phyloP scores from a whole-genome alignment of 2,113 vertebrate species.

The Cromileptes altivelis region DNA sequence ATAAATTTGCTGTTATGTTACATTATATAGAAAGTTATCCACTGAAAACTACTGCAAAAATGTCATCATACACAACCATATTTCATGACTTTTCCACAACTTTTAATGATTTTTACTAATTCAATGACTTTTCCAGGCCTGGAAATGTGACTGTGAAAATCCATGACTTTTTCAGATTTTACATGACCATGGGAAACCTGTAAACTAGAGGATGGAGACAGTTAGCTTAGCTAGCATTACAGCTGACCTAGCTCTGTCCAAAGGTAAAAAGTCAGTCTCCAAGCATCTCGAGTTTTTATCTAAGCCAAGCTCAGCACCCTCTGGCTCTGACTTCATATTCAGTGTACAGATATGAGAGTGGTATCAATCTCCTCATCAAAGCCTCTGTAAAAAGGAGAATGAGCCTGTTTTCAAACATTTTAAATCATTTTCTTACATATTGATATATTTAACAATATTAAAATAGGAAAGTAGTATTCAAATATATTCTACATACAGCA shows the following conservation, averaged over 20 bases:
- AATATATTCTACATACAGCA: neutral
- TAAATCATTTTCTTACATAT: neutral
- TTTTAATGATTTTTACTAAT: too few relatives aligned
- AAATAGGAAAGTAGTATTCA: neutral
- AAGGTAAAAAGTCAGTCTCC: neutral
- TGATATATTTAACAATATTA: neutral
- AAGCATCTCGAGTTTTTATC: neutral
- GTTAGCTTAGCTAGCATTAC: neutral
- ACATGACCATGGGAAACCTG: too few relatives aligned
- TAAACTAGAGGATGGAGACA: too few relatives aligned
- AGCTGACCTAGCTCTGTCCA: neutral
- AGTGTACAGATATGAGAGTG: neutral
- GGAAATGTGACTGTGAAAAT: neutral
- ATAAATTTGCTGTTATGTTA: too few relatives aligned
- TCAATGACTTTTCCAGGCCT: neutral
- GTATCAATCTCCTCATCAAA: neutral
- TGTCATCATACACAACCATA: too few relatives aligned
- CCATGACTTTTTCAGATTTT: too few relatives aligned
- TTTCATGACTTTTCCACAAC: too few relatives aligned
- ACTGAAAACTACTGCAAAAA: too few relatives aligned
- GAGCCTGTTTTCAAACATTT: neutral
- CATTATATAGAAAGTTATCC: too few relatives aligned
- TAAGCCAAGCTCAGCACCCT: neutral
- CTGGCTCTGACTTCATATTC: neutral
- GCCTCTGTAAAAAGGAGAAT: neutral